These are phyloP conservation scores for Rhinolophus sinicus DNA, from an alignment of 2,113 vertebrate genomes.

Conservation along the genomic window DNA sequence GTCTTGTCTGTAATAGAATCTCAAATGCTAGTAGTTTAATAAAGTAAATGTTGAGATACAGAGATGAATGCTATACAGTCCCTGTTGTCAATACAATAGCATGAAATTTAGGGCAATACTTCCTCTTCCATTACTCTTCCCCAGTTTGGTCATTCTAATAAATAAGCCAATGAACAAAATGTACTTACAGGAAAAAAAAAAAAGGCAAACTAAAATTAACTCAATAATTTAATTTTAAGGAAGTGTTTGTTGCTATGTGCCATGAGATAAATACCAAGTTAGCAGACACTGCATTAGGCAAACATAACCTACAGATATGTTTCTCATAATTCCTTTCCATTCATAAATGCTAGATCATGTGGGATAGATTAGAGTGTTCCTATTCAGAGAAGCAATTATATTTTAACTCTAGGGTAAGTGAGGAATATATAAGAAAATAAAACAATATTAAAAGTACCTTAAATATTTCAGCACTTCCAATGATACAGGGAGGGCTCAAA, in stretches of 20 bases:
- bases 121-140: neutral
- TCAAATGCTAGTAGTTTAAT: neutral
- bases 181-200: neutral
- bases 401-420: neutral
- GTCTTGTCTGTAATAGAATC: neutral
- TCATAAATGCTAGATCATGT: neutral
- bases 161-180: neutral
- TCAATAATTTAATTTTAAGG: neutral
- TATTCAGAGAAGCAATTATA: neutral
- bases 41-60: neutral
- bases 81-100: neutral
- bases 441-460: neutral
- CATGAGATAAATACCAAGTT: neutral
- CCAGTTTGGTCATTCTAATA: neutral
- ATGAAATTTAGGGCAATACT: neutral
- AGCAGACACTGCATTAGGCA: neutral
- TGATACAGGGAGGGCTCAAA: neutral
- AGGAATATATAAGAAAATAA: neutral
- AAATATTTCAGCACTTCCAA: neutral
- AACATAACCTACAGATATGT: neutral
- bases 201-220: neutral
- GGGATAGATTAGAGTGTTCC: neutral
- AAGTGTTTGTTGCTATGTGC: neutral
- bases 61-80: neutral
- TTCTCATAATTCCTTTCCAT: neutral